Base-by-base conservation (phyloP, 2,888 invertebrate genomes). In the Melieria picta region DNA sequence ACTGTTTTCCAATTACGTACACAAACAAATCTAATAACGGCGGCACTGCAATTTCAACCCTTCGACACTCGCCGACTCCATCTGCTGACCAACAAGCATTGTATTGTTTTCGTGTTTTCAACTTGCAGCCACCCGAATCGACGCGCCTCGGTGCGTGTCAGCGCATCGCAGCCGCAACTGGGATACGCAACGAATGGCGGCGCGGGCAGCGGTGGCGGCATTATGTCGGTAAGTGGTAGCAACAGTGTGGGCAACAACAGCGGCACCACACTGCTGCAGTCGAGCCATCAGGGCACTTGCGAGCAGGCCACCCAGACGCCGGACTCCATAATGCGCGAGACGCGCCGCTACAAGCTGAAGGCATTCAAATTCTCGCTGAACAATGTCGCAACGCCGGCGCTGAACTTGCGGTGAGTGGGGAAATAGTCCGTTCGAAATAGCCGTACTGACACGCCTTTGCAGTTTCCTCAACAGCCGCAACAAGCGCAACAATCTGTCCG, bases 301-400 rank as follows among this genome's bases (percentile, higher is more conserved):
- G 91, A 93, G 82, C 91, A 92, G 76, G 90, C 90, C 60, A 93
- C 93, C 7, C 93, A 92, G 88, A 93, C 92, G 3, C 92, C 91
- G 3, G 90, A 90, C 65, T 92, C 91, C 85, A 92, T 93, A 76
- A 90, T 90, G 1, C 90, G 90, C 10, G 93, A 93, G 83, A 92
- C 93, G 6, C 86, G 91, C 75, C 89, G 90, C 81, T 88, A 88
- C 79, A 89, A 89, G 80, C 84, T 91, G 78, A 88, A 89, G 76
- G 88, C 90, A 65, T 88, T 91, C 75, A 90, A 90, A 81, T 87
- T 91, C 77, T 90, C 90, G 76, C 86, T 91, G 45, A 91, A 91
- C 82, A 90, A 88, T 79, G 90, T 91, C 63, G 85, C 89, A 61
- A 90, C 91, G 13, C 89, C 91, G 16, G 89, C 90, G 72, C 83